phyloP scores from a whole-genome alignment of 2,797 vertebrate species.

The Alca torda region DNA sequence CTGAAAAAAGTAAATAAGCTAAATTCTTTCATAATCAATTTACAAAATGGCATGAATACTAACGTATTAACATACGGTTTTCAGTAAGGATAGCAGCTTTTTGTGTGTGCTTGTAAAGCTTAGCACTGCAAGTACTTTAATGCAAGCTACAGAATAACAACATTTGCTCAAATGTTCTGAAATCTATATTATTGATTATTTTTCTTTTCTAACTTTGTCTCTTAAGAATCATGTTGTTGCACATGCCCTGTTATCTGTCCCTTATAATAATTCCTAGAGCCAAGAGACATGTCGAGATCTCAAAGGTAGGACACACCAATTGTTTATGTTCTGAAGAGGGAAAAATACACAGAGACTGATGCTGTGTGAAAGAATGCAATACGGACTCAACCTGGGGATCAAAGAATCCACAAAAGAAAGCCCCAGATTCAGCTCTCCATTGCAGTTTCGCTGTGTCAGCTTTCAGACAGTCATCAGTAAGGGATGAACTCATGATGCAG shows the following conservation, averaged over 20 bases:
- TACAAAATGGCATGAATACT: neutral
- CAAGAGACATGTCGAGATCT: neutral
- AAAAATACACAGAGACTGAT: neutral
- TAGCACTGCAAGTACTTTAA: neutral
- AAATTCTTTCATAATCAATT: neutral
- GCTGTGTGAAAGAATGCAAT: neutral
- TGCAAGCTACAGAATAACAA: neutral
- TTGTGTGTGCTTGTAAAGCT: neutral
- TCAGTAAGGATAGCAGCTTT: neutral
- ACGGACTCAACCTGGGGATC: neutral
- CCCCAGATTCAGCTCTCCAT: neutral
- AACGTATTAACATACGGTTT: neutral
- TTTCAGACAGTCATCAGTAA: neutral
- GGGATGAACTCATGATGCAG: neutral
- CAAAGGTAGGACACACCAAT: neutral
- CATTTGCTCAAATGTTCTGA: neutral
- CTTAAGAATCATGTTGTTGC: neutral
- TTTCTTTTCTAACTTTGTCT: neutral
- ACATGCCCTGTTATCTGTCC: neutral
- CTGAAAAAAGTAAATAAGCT: neutral
- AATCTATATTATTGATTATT: neutral
- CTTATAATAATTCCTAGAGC: neutral
- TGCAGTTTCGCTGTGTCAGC: neutral
- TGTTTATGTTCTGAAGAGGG: neutral
- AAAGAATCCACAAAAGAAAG: neutral